Conservation (phyloP, 2,113 vertebrate genomes). For the Andinoacara biseriatus region DNA sequence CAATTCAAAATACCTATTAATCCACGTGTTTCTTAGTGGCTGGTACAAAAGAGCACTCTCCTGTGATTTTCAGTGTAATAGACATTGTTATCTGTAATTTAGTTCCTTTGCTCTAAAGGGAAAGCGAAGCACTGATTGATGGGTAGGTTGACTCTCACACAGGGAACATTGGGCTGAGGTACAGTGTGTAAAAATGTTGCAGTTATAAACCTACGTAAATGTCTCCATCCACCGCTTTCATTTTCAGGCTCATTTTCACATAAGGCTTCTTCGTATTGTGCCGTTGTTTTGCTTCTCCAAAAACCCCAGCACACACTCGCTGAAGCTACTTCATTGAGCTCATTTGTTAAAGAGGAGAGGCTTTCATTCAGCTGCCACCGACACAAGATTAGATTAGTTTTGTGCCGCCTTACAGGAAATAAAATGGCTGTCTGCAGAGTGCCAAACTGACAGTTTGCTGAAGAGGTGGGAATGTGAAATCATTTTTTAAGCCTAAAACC, state of each 20-base stretch:
- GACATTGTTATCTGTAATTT: conserved; percentile 34
- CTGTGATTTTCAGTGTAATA: conserved; percentile 13
- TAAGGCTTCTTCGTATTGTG: neutral
- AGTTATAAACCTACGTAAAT: neutral
- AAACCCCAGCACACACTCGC: neutral
- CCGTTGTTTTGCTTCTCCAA: neutral
- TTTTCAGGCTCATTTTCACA: neutral
- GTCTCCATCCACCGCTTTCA: neutral
- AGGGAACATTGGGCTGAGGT: neutral
- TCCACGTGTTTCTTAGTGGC: neutral
- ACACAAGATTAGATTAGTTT: conserved; percentile 37
- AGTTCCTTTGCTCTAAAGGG: conserved; percentile 11
- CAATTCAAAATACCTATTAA: neutral
- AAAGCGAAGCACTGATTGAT: conserved; percentile 5
- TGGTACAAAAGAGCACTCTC: neutral
- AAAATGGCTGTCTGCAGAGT: conserved; percentile 5
- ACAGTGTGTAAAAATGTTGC: neutral
- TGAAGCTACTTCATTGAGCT: conserved; percentile 18
- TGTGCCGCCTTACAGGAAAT: conserved; percentile 16
- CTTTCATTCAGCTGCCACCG: conserved; percentile 20
- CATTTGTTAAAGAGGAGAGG: conserved; percentile 38
- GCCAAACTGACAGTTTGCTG: neutral
- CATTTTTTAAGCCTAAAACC: neutral
- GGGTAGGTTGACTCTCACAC: neutral
- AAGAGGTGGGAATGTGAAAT: neutral